A percentile compares a stretch with the other conserved stretches of the same genome.
Conservation (phyloP, 2,888 invertebrate genomes). For the Glaucopsyche alexis region DNA sequence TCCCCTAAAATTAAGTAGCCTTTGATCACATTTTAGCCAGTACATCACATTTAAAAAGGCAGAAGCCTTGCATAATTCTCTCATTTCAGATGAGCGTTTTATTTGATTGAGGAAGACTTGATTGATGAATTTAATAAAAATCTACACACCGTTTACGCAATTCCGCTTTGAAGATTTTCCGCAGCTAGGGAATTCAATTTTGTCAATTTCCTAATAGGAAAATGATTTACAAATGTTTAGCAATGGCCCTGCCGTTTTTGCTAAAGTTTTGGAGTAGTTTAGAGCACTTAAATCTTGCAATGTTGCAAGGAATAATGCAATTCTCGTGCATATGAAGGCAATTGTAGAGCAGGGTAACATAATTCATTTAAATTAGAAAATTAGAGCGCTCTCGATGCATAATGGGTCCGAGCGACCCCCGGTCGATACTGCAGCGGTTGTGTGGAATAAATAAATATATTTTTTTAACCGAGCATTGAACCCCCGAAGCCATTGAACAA, state of each 20-base stretch:
- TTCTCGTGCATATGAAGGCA: slow-evolving; percentile 15
- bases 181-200: background rate
- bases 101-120: slow-evolving; percentile 13
- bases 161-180: slow-evolving; percentile 8
- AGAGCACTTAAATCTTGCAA: background rate
- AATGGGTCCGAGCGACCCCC: slow-evolving; percentile 6
- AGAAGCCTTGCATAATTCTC: background rate
- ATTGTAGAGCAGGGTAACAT: slow-evolving; percentile 3
- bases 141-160: slow-evolving; percentile 9
- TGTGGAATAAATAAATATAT: background rate
- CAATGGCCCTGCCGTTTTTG: background rate
- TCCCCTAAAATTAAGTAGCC: too few relatives aligned
- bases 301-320: slow-evolving; percentile 1
- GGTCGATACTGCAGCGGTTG: background rate
- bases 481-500: slow-evolving; percentile 4
- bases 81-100: background rate
- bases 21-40: too few relatives aligned
- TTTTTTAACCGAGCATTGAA: background rate
- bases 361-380: slow-evolving; percentile 20
- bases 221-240: background rate
- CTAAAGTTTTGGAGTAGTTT: background rate
- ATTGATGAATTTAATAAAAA: slow-evolving; percentile 19
- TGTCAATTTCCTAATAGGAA: background rate
- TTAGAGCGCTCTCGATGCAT: slow-evolving; percentile 17
- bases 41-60: background rate